Evolutionary conservation across 2,113 vertebrate genomes (phyloP), one percentile per base, ranked within the genome.

Genomic region (Anguilla rostrata): DNA sequence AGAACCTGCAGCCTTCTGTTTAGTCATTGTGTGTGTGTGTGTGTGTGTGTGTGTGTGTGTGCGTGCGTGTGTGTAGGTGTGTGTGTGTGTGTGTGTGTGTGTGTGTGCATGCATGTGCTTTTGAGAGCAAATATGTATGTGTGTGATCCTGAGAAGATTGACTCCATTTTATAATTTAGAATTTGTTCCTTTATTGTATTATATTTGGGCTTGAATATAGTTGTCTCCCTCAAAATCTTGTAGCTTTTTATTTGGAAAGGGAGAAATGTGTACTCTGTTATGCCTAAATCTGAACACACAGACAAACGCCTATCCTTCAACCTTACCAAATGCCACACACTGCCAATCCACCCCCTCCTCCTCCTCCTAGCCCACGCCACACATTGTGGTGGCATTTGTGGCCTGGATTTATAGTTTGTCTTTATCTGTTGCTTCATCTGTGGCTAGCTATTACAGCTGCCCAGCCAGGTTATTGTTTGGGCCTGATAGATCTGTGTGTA

Each of bases 371-470:
- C 94, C 94, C 88, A 91, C 90, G 93, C 95, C 94, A 60, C 85
- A 81, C 41, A 85, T 90, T 90, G 92, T 89, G 94, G 92, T 95
- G 94, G 95, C 95, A 95, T 96, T 96, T 96, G 93, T 96, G 96
- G 94, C 90, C 90, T 94, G 96, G 96, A 97, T 97, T 96, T 97
- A 97, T 96, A 96, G 97, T 98, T 98, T 98, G 96, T 98, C 96
- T 98, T 98, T 98, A 99, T 99, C 97, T 96, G 95, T 94, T 94
- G 96, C 97, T 98, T 99, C 97, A 97, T 99, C 97, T 96, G 96
- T 96, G 97, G 97, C 95, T 97, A 96, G 96, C 97, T 97, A 97
- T 98, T 98, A 97, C 95, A 96, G 96, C 96, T 88, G 94, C 95
- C 96, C 97, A 90, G 95, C 95, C 95, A 95, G 95, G 96, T 97